phyloP scores from a whole-genome alignment of 2,888 invertebrate species.

The Pilophorus perplexus region DNA sequence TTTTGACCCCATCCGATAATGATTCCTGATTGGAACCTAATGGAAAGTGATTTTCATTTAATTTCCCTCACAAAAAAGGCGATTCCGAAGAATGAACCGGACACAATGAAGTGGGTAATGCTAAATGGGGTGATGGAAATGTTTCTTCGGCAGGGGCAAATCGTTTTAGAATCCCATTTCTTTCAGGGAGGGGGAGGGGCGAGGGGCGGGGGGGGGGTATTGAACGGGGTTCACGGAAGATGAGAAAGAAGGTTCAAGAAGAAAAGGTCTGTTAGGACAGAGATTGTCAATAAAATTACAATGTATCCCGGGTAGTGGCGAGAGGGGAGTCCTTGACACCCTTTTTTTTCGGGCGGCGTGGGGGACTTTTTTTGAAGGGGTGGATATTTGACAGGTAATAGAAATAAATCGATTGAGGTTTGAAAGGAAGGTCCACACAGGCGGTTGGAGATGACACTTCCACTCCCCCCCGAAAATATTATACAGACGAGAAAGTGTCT shows the following conservation, averaged over 20 bases:
- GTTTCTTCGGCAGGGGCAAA: not conserved
- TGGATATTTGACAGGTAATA: conserved; percentile 9
- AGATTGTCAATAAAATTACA: conserved; percentile 18
- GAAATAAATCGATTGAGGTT: conserved; percentile 21
- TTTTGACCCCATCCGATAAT: too few species aligned
- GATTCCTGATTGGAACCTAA: too few species aligned
- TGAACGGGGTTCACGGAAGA: not conserved
- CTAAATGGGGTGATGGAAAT: not conserved
- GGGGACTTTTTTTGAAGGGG: too few species aligned
- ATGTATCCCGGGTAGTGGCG: not conserved
- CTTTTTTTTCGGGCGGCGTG: not conserved
- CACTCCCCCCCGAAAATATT: too few species aligned
- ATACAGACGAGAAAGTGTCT: too few species aligned
- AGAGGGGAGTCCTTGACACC: not conserved
- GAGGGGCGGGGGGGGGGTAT: too few species aligned
- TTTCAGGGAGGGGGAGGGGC: not conserved
- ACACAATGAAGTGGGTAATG: not conserved
- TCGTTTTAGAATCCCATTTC: not conserved
- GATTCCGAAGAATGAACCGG: too few species aligned
- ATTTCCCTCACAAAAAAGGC: too few species aligned
- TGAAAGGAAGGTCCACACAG: not conserved
- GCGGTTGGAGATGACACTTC: not conserved
- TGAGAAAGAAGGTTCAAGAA: not conserved
- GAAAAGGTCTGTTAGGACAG: not conserved
- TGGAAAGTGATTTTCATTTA: too few species aligned